Conservation (phyloP, 2,888 invertebrate species). For the Ophion ellenae region DNA sequence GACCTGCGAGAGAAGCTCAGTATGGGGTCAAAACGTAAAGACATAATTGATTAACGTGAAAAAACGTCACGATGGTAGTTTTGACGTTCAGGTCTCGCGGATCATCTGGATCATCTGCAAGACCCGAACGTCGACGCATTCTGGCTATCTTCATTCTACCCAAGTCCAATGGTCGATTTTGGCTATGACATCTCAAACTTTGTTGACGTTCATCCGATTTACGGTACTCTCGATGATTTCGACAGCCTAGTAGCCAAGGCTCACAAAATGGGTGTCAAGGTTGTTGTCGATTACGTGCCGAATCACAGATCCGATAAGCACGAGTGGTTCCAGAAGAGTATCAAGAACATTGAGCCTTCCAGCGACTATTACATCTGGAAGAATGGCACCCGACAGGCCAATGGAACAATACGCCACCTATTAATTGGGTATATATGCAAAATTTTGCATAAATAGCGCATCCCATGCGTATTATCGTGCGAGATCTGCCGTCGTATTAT, state of each 20-base stretch:
- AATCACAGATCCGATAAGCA: constrained; percentile 91
- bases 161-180: constrained; percentile 89
- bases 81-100: constrained; percentile 86
- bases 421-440: constrained; percentile 88
- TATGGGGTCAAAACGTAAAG: too few relatives aligned
- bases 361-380: constrained; percentile 92
- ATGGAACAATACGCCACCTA: constrained; percentile 86
- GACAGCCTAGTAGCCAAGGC: constrained; percentile 86
- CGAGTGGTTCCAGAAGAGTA: constrained; percentile 91
- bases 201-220: constrained; percentile 87
- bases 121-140: constrained; percentile 88
- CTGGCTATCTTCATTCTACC: constrained; percentile 89
- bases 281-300: constrained; percentile 88
- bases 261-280: constrained; percentile 83
- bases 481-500: constrained; percentile 44
- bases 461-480: too few relatives aligned
- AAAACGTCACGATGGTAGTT: background rate
- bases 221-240: constrained; percentile 90
- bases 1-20: too few relatives aligned
- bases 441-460: background rate
- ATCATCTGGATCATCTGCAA: constrained; percentile 87
- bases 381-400: constrained; percentile 84
- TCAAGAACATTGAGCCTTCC: constrained; percentile 86
- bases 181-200: constrained; percentile 92
- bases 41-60: background rate